Evolutionary conservation across 1,140 invertebrate species (phyloP).

Genomic region (Chelonus insularis): DNA sequence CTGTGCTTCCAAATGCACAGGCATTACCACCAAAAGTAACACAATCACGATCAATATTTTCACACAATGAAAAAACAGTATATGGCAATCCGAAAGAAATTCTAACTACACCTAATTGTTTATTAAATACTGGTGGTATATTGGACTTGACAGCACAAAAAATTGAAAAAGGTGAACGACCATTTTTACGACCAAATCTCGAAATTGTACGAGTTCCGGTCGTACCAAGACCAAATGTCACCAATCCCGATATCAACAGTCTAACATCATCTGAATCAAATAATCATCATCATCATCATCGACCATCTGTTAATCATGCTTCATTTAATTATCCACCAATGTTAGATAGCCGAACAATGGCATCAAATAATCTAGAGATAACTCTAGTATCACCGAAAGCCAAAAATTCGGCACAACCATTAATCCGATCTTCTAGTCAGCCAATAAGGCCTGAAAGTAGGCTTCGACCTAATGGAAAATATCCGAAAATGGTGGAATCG

Average conservation of each 20-base stretch:
- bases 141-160: slow-evolving; percentile 45
- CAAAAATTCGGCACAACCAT: slow-evolving; percentile 30
- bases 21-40: slow-evolving; percentile 64
- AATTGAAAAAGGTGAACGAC: slow-evolving; percentile 38
- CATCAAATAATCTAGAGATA: slow-evolving; percentile 56
- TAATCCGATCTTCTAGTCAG: slow-evolving; percentile 38
- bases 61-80: slow-evolving; percentile 66
- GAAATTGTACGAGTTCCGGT: slow-evolving; percentile 58
- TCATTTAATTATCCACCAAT: slow-evolving; percentile 44
- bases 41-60: slow-evolving; percentile 68
- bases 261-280: neutral
- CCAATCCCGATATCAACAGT: slow-evolving; percentile 49
- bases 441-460: slow-evolving; percentile 20
- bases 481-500: slow-evolving; percentile 33
- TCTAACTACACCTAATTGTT: slow-evolving; percentile 57
- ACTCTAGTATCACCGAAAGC: slow-evolving; percentile 53
- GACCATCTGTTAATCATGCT: slow-evolving; percentile 25
- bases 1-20: slow-evolving; percentile 38
- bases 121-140: slow-evolving; percentile 32
- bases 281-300: slow-evolving; percentile 26
- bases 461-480: slow-evolving; percentile 45
- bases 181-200: slow-evolving; percentile 49
- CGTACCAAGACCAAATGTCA: slow-evolving; percentile 50
- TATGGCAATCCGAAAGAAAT: slow-evolving; percentile 74
- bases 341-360: slow-evolving; percentile 53